phyloP scores from a whole-genome alignment of 2,113 vertebrate genomes.

The Oncorhynchus clarkii region DNA sequence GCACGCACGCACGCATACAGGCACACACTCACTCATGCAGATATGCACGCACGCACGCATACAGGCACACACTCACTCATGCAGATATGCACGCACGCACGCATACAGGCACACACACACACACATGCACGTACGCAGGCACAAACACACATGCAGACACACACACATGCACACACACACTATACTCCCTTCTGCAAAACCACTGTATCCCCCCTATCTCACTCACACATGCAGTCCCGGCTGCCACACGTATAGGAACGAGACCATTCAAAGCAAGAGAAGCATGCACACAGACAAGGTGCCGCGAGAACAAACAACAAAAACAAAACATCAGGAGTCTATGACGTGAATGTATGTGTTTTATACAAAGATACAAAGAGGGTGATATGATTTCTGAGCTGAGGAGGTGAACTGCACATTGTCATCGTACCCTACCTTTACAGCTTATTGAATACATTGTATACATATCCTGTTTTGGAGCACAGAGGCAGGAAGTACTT shows the following conservation, averaged over 20 bases:
- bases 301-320: conserved; percentile 40
- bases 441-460: conserved; percentile 42
- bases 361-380: conserved; percentile 4
- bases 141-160: conserved; percentile 3
- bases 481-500: conserved; percentile 76
- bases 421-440: conserved; percentile 22
- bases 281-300: conserved; percentile 57
- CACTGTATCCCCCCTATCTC: conserved; percentile 3
- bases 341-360: not conserved
- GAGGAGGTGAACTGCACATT: conserved; percentile 35
- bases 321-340: conserved; percentile 30
- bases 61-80: not conserved
- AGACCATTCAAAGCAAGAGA: conserved; percentile 53
- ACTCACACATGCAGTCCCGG: conserved; percentile 19
- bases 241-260: conserved; percentile 12
- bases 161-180: conserved; percentile 21
- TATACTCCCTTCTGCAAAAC: conserved; percentile 41
- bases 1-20: not conserved
- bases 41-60: not conserved
- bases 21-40: conserved; percentile 3
- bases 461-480: conserved; percentile 76
- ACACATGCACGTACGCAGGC: not conserved
- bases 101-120: not conserved
- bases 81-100: not conserved
- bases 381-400: conserved; percentile 48